Base-by-base conservation (phyloP, 2,888 invertebrate genomes). In the Drosophila diplacantha region DNA sequence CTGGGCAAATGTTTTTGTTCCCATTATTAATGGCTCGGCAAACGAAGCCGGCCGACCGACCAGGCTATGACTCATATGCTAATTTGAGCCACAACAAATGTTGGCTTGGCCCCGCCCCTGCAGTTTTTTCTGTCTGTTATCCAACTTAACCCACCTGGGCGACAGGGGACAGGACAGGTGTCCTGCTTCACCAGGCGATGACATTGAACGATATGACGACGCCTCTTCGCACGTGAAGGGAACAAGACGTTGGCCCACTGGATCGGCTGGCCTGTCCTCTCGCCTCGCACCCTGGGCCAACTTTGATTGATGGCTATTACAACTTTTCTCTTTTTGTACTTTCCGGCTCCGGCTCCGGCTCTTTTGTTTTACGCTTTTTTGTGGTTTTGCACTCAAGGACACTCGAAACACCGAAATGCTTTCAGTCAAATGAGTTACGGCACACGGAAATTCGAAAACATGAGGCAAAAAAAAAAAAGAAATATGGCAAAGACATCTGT, bases 11-110 rank as follows among this genome's bases (percentile, higher is more conserved):
- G 69, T 63, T 60, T 54, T 47, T 34, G 9, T 29, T 49, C 20
- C 51, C 69, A 78, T 79, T 81, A 79, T 81, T 74, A 76, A 78
- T 78, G 78, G 81, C 81, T 55, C 65, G 74, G 74, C 60, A 69
- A 78, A 71, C 66, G 68, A 43, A 55, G 38, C 34, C 47, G 41
- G 58, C 50, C 18, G 7, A 24, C 18, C 18, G 12, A 24, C 32
- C 39, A 31, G 34, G 50, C 56, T 49, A 79, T 78, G 78, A 78
- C 69, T 81, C 78, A 81, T 79, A 78, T 76, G 78, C 78, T 78
- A 81, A 81, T 81, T 79, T 69, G 39, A 56, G 69, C 64, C 62
- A 60, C 65, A 70, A 74, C 64, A 70, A 52, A 59, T 41, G 56
- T 47, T 47, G 60, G 56, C 24, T 46, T 46, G 44, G 37, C 43